Percentiles rank a stretch among this genome's conserved stretches.
These are phyloP conservation scores for Apodemus speciosus DNA, from an alignment of 2,113 vertebrate genomes.

Conservation along the genomic window DNA sequence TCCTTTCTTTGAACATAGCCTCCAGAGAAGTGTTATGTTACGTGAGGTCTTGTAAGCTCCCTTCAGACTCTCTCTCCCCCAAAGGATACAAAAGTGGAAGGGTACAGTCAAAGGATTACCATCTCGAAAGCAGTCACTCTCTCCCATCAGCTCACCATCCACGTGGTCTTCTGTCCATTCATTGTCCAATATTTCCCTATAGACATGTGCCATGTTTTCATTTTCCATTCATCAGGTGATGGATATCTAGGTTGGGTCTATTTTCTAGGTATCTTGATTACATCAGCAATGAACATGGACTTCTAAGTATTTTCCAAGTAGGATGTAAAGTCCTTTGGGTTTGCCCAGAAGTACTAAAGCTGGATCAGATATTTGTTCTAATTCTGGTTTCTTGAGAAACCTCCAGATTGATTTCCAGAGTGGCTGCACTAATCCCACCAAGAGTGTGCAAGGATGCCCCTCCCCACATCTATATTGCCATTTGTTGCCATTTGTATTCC, in stretches of 20 bases:
- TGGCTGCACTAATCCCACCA: neutral
- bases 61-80: neutral
- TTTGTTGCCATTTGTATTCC: neutral
- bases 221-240: neutral
- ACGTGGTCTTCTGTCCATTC: no score
- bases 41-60: conserved; percentile 7
- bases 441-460: neutral
- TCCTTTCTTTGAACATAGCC: conserved; percentile 56
- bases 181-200: neutral
- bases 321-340: neutral
- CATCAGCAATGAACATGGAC: neutral
- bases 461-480: neutral
- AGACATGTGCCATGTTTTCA: neutral
- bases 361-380: neutral
- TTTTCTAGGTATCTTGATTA: neutral
- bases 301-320: neutral
- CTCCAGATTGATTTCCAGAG: neutral
- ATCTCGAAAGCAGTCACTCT: neutral
- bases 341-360: neutral
- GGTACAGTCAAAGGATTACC: neutral
- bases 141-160: no score
- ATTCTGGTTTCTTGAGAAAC: neutral
- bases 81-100: neutral
- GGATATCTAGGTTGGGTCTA: neutral
- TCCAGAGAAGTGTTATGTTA: conserved; percentile 4